Conservation (phyloP, 64 coral and sea anemone species). For the Dendronephthya gigantea region DNA sequence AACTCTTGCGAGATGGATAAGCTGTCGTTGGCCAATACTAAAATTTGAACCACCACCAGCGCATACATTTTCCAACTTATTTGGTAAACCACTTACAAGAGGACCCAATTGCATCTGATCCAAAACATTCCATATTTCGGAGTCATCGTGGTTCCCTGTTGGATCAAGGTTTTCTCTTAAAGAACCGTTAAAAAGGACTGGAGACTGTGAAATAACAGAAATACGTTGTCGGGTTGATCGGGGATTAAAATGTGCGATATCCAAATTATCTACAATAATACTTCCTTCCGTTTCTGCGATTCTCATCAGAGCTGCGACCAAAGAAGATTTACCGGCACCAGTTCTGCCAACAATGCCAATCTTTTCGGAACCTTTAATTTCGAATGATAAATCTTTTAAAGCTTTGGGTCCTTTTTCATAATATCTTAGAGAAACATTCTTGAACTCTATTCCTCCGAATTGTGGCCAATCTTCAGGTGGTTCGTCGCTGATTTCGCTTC, state of each 20-base stretch:
- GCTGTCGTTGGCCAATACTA: constrained; percentile 40
- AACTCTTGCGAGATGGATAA: constrained; percentile 45
- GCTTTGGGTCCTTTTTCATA: constrained; percentile 31
- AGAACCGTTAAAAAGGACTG: constrained; percentile 51
- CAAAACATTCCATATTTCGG: constrained; percentile 40
- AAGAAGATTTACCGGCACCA: constrained; percentile 45
- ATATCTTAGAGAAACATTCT: constrained; percentile 28
- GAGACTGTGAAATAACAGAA: constrained; percentile 38
- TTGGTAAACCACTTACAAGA: constrained; percentile 10
- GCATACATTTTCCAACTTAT: constrained; percentile 4
- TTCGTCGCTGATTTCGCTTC: background rate
- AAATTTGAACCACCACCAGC: constrained; percentile 39
- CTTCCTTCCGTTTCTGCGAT: constrained; percentile 40
- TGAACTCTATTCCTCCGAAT: constrained; percentile 20
- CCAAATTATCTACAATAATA: constrained; percentile 33
- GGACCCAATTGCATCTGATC: constrained; percentile 38
- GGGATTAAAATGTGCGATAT: constrained; percentile 19
- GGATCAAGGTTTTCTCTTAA: constrained; percentile 50
- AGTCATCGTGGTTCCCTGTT: constrained; percentile 21
- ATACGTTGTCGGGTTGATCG: constrained; percentile 25
- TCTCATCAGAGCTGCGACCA: constrained; percentile 43
- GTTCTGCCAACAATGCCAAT: constrained; percentile 57
- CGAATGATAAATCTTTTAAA: constrained; percentile 18
- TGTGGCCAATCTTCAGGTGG: constrained; percentile 34
- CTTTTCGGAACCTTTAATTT: constrained; percentile 28